Evolutionary conservation across 2,113 vertebrate species (phyloP), one percentile per base, ranked within the genome.

Genomic region (Pterocles gutturalis): DNA sequence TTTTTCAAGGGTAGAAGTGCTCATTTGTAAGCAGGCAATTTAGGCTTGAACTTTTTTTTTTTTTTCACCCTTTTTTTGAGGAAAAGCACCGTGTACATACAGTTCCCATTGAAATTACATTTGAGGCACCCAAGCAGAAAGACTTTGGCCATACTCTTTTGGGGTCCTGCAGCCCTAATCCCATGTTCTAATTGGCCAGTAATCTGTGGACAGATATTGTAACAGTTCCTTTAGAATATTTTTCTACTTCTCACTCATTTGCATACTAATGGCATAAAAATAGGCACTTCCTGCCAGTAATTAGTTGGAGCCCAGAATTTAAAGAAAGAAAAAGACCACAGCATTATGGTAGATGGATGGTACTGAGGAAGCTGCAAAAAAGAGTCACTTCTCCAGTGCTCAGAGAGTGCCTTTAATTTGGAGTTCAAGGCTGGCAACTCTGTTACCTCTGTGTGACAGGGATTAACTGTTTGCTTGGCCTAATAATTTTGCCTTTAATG

Each of bases 231-330:
- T 98, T 97, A 94, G 96, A 97, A 97, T 97, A 97, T 97, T 97
- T 98, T 97, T 97, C 95, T 96, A 76, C 97, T 97, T 97, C 90
- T 95, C 77, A 43, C 84, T 97, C 95, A 98, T 98, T 98, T 98
- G 94, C 97, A 98, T 98, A 95, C 94, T 97, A 97, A 97, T 98
- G 95, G 96, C 94, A 98, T 97, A 97, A 97, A 97, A 96, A 97
- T 96, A 96, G 91, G 97, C 93, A 97, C 97, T 97, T 98, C 97
- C 97, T 97, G 96, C 95, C 91, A 96, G 96, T 97, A 98, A 97
- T 98, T 97, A 98, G 96, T 83, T 92, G 83, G 96, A 97, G 91
- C 91, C 93, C 95, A 97, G 97, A 95, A 96, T 95, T 97, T 95
- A 97, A 96, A 97, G 97, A 97, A 98, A 97, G 96, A 93, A 95